phyloP scores from a whole-genome alignment of 2,113 vertebrate species.

The Speoplatyrhinus poulsoni region DNA sequence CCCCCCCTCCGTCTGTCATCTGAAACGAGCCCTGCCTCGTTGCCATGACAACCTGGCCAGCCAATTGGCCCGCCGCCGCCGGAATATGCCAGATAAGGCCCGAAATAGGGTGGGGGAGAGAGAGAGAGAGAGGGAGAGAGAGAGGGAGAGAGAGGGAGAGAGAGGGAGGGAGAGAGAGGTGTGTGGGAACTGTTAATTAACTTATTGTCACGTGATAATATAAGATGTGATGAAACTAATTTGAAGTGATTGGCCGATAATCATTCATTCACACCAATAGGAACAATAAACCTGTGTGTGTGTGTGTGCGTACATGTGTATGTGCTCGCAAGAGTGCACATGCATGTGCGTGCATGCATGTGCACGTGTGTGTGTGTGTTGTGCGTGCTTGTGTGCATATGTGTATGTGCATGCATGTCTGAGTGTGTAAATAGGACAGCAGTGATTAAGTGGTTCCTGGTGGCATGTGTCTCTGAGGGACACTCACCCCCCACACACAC shows the following conservation, averaged over 20 bases:
- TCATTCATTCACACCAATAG: slow-evolving; percentile 10
- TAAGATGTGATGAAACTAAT: slow-evolving; percentile 49
- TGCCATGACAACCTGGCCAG: no score
- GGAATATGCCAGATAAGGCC: not conserved
- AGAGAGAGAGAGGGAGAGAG: slow-evolving; percentile 7
- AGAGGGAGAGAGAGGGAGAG: not conserved
- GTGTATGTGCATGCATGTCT: not conserved
- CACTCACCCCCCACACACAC: slow-evolving; percentile 18
- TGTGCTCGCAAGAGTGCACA: no score
- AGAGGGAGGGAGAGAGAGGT: not conserved
- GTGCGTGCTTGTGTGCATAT: no score
- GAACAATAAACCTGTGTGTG: slow-evolving; percentile 27
- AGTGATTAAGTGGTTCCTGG: slow-evolving; percentile 52
- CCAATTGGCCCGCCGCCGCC: no score
- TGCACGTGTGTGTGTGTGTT: not conserved
- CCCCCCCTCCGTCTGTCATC: no score
- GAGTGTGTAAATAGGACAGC: slow-evolving; percentile 53
- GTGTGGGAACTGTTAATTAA: slow-evolving; percentile 47
- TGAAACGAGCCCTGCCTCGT: no score
- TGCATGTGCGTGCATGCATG: no score
- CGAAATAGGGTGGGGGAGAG: no score
- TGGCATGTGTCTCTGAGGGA: slow-evolving; percentile 42
- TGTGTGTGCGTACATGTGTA: slow-evolving; percentile 12
- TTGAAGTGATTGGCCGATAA: slow-evolving; percentile 56
- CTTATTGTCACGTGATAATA: slow-evolving; percentile 43